Conservation (phyloP, 1,140 invertebrate genomes). For the Philopotamus ludificatus region DNA sequence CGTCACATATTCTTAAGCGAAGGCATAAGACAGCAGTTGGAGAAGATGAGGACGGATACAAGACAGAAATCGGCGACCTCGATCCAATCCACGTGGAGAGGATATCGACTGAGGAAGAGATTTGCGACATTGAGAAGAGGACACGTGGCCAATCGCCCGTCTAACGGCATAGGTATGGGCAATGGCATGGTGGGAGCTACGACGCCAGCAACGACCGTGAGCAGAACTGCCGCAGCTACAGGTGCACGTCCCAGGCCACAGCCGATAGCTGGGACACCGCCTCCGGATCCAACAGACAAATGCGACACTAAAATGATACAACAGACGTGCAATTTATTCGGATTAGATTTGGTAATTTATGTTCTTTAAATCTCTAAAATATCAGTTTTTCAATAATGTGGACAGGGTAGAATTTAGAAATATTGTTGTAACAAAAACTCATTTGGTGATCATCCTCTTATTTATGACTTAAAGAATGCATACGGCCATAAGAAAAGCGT, state of each 20-base stretch:
- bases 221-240: slow-evolving; percentile 44
- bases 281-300: slow-evolving; percentile 69
- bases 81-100: slow-evolving; percentile 81
- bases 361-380: background rate
- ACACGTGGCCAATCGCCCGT: slow-evolving; percentile 22
- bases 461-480: too few species aligned
- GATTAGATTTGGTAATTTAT: slow-evolving; percentile 75
- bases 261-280: slow-evolving; percentile 78
- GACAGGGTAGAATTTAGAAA: too few species aligned
- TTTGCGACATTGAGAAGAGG: slow-evolving; percentile 63
- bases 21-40: slow-evolving; percentile 84
- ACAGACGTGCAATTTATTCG: slow-evolving; percentile 86
- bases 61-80: slow-evolving; percentile 73
- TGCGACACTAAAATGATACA: slow-evolving; percentile 85
- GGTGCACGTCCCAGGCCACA: slow-evolving; percentile 74
- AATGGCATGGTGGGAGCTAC: slow-evolving; percentile 24
- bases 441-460: too few species aligned
- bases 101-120: slow-evolving; percentile 69
- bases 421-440: too few species aligned
- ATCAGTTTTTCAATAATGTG: too few species aligned
- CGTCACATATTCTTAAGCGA: slow-evolving; percentile 93
- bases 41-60: slow-evolving; percentile 74
- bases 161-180: slow-evolving; percentile 28
- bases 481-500: too few species aligned
- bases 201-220: slow-evolving; percentile 46